These are phyloP conservation scores for Calameuta filiformis DNA, from an alignment of 2,888 invertebrate species.

Conservation along the genomic window DNA sequence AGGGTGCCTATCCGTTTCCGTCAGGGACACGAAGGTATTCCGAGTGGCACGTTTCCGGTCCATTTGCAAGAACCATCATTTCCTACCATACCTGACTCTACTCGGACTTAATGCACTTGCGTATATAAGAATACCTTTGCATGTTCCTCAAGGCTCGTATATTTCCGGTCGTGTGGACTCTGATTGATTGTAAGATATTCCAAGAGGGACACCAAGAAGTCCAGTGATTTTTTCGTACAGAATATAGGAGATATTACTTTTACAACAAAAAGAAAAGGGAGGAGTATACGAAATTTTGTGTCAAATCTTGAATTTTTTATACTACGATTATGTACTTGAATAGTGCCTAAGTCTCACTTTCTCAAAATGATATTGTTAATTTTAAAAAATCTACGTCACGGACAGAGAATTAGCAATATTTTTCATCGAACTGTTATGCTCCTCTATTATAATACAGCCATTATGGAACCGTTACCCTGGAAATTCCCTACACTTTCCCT, in stretches of 20 bases:
- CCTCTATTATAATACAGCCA: too few species aligned
- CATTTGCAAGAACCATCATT: neutral
- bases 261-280: too few species aligned
- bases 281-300: neutral
- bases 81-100: neutral
- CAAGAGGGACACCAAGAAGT: neutral
- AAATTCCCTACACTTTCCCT: too few species aligned
- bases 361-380: neutral
- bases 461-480: too few species aligned
- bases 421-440: too few species aligned
- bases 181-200: neutral
- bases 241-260: too few species aligned
- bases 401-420: too few species aligned
- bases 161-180: neutral
- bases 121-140: neutral
- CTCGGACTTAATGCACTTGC: neutral
- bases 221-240: neutral
- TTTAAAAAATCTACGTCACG: neutral
- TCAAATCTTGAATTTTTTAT: neutral
- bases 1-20: neutral
- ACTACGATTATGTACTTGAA: neutral
- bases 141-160: neutral
- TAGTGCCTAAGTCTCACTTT: neutral
- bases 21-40: constrained; percentile 12
- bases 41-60: constrained; percentile 24